Conservation (phyloP, 2,888 invertebrate species). For the Caenorhabditis zanzibari region DNA sequence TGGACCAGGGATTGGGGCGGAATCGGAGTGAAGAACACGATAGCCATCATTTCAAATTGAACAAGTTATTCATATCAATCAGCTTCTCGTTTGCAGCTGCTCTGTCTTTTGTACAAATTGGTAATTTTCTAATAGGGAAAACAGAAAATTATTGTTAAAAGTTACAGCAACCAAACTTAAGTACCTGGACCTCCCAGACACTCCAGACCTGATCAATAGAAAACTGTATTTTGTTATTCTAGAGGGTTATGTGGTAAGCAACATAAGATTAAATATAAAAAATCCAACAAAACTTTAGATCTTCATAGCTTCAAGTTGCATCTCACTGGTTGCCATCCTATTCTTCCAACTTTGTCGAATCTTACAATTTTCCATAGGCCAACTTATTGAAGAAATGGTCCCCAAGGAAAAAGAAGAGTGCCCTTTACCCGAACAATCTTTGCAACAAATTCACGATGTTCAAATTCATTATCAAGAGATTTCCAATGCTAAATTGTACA, state of each 20-base stretch:
- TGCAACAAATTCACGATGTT: constrained; percentile 70
- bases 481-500: constrained; percentile 66
- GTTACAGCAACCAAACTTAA: constrained; percentile 67
- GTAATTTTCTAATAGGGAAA: constrained; percentile 23
- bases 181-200: constrained; percentile 67
- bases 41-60: constrained; percentile 68
- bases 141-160: neutral
- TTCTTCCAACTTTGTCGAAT: constrained; percentile 65
- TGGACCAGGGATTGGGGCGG: constrained; percentile 71
- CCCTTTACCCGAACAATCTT: constrained; percentile 66
- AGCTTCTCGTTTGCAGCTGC: constrained; percentile 71
- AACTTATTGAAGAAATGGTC: constrained; percentile 67
- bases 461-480: constrained; percentile 72
- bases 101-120: constrained; percentile 69
- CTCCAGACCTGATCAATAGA: constrained; percentile 69
- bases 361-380: constrained; percentile 52
- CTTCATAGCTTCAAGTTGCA: constrained; percentile 64
- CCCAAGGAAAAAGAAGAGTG: constrained; percentile 67
- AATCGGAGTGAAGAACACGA: constrained; percentile 71
- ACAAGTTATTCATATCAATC: constrained; percentile 69
- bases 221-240: constrained; percentile 66
- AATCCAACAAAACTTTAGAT: constrained; percentile 58
- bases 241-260: constrained; percentile 69
- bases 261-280: too few species aligned
- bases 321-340: constrained; percentile 60